Conservation (phyloP, 2,888 invertebrate species). For the Hypomecis punctinalis region DNA sequence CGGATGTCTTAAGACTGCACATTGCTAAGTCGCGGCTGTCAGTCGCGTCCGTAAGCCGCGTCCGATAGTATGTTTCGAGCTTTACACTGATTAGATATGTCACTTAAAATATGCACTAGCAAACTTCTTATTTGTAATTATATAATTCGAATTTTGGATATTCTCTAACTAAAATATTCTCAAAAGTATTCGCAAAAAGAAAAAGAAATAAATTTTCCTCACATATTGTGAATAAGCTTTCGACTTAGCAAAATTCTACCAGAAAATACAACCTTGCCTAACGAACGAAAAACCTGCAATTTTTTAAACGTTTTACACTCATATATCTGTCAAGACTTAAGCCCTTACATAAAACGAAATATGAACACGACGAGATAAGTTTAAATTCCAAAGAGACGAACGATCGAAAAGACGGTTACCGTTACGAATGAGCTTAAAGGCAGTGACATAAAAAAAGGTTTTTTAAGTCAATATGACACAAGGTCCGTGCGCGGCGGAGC, state of each 20-base stretch:
- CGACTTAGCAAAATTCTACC: conserved; percentile 14
- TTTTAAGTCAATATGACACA: conserved; percentile 76
- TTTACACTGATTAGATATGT: too few relatives aligned
- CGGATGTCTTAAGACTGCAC: too few relatives aligned
- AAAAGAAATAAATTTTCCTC: too few relatives aligned
- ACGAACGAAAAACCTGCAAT: conserved; percentile 41
- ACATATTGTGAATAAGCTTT: too few relatives aligned
- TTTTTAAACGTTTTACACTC: conserved; percentile 52
- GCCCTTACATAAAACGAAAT: conserved; percentile 63
- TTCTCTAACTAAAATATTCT: too few relatives aligned
- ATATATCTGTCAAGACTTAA: conserved; percentile 70
- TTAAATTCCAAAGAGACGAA: conserved; percentile 73
- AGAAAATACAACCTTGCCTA: conserved; percentile 32
- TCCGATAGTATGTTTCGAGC: too few relatives aligned
- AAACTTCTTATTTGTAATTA: too few relatives aligned
- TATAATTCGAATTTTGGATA: too few relatives aligned
- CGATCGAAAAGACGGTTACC: conserved; percentile 76
- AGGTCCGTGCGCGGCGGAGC: conserved; percentile 56
- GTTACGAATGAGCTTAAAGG: conserved; percentile 81
- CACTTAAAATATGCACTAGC: too few relatives aligned
- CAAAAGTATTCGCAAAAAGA: too few relatives aligned
- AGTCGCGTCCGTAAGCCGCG: too few relatives aligned
- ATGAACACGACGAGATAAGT: conserved; percentile 67
- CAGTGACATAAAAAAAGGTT: conserved; percentile 71
- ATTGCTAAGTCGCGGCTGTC: too few relatives aligned